Percentiles rank a stretch among this genome's conserved stretches.
Evolutionary conservation across 2,888 invertebrate species (phyloP).

Genomic region (Lottia scabra): DNA sequence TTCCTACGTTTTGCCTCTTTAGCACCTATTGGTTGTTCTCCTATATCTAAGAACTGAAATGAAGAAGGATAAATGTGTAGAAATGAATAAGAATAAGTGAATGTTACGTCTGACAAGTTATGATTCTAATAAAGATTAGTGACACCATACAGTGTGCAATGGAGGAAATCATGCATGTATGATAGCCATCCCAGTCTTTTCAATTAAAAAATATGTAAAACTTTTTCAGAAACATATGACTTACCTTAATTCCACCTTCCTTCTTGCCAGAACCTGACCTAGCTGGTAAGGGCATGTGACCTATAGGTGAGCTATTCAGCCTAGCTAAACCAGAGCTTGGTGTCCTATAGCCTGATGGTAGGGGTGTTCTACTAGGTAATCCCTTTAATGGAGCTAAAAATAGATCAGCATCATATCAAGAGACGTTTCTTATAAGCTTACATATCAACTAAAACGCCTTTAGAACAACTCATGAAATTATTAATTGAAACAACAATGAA

Average conservation of each 20-base stretch:
- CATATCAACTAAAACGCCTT: no score
- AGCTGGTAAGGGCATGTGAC: slow-evolving; percentile 68
- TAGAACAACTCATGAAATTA: no score
- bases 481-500: no score
- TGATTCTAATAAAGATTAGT: no score
- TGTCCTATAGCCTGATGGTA: slow-evolving; percentile 56
- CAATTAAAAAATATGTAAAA: no score
- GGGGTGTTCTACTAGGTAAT: slow-evolving; percentile 84
- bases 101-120: no score
- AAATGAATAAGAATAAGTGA: neutral
- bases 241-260: slow-evolving; percentile 89
- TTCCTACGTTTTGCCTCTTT: slow-evolving; percentile 83
- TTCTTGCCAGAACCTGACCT: slow-evolving; percentile 76
- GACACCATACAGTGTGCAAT: no score
- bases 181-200: no score
- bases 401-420: slow-evolving; percentile 1
- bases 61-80: neutral
- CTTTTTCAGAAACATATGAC: no score
- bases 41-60: slow-evolving; percentile 82
- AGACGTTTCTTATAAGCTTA: no score
- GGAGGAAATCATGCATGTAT: no score
- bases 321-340: slow-evolving; percentile 23
- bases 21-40: slow-evolving; percentile 89
- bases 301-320: slow-evolving; percentile 32
- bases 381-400: slow-evolving; percentile 88